Percentiles rank a stretch among this genome's conserved stretches.
Evolutionary conservation across 2,113 vertebrate species (phyloP).

Genomic region (Prionailurus bengalensis): DNA sequence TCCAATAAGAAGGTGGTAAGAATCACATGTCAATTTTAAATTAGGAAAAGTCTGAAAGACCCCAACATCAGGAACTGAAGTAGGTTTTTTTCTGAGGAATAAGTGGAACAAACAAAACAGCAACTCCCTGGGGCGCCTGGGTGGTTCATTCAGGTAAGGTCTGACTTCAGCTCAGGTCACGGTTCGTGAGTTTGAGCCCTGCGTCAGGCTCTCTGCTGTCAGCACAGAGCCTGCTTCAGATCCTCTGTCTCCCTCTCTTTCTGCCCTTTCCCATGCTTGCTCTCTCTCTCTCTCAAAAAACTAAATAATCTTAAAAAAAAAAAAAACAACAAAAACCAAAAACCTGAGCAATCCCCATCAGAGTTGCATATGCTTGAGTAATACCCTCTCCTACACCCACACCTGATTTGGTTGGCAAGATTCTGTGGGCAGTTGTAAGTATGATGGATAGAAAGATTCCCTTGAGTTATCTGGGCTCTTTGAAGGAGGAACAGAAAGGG

Average conservation of each 20-base stretch:
- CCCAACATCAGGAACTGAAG: not conserved
- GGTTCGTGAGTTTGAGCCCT: too few species aligned
- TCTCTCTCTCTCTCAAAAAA: too few species aligned
- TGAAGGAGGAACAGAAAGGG: not conserved
- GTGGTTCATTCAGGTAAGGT: too few species aligned
- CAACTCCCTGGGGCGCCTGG: too few species aligned
- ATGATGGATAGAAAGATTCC: not conserved
- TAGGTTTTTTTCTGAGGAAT: constrained; percentile 52
- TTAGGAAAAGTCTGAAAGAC: not conserved
- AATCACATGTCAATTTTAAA: constrained; percentile 37
- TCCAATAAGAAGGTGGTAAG: not conserved
- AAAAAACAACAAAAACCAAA: too few species aligned
- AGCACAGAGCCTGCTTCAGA: too few species aligned
- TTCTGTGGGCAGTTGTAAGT: not conserved
- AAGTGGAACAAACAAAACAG: constrained; percentile 7
- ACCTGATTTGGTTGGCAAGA: not conserved
- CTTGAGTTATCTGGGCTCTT: not conserved
- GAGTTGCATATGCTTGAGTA: constrained; percentile 20
- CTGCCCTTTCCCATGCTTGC: too few species aligned
- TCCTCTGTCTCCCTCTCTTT: too few species aligned
- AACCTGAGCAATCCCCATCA: not conserved
- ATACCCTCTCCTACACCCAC: not conserved
- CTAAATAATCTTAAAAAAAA: too few species aligned
- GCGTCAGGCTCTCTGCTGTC: too few species aligned
- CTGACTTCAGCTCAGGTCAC: too few species aligned